Evolutionary conservation across 2,113 vertebrate species (phyloP).

Genomic region (Ophiodon elongatus): DNA sequence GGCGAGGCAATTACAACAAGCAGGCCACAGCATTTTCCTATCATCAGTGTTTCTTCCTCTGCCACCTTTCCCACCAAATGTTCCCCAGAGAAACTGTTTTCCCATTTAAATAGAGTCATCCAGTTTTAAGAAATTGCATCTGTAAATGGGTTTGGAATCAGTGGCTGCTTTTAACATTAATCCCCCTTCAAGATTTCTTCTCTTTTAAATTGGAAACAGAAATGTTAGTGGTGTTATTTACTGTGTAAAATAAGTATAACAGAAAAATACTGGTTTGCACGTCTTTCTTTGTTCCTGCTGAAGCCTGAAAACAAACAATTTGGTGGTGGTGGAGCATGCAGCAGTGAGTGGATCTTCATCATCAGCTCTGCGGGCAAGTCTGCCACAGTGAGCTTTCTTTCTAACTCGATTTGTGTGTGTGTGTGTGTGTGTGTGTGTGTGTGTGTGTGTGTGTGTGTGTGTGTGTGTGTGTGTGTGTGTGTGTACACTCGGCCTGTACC

Average conservation of each 20-base stretch:
- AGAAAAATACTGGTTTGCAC: neutral
- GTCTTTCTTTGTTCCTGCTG: conserved; percentile 7
- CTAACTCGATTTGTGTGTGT: conserved; percentile 21
- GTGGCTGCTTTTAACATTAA: neutral
- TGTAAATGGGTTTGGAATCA: conserved; percentile 12
- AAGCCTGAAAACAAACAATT: conserved; percentile 32
- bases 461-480: conserved; percentile 14
- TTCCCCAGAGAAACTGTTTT: conserved; percentile 34
- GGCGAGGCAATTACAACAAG: conserved; percentile 53
- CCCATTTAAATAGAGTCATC: conserved; percentile 39
- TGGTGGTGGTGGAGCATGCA: conserved; percentile 16
- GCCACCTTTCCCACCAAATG: conserved; percentile 41
- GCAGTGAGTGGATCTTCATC: conserved; percentile 19
- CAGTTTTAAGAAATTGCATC: neutral
- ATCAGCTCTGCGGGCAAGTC: conserved; percentile 29
- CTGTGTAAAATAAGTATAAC: neutral
- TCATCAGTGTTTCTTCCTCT: conserved; percentile 21
- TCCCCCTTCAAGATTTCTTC: neutral
- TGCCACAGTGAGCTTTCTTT: conserved; percentile 7
- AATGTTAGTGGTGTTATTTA: neutral
- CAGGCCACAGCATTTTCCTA: conserved; percentile 32
- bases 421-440: conserved; percentile 15
- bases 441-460: conserved; percentile 20
- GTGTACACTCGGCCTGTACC: conserved; percentile 20
- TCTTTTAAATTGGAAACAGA: conserved; percentile 9